Evolutionary conservation across 2,113 vertebrate genomes (phyloP).

Genomic region (Sigmodon hispidus): DNA sequence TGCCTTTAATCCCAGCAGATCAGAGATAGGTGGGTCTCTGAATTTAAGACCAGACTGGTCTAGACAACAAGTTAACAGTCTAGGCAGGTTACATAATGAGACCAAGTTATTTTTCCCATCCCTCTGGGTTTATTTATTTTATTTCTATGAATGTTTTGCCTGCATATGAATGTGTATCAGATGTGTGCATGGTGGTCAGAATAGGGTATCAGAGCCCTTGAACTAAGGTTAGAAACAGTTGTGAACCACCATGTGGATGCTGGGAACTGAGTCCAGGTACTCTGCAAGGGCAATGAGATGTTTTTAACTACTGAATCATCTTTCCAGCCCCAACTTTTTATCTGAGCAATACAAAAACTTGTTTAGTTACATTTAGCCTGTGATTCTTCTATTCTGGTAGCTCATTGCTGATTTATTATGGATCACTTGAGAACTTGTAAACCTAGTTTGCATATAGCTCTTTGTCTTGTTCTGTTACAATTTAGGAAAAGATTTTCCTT

Average conservation of each 20-base stretch:
- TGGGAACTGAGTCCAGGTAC: neutral
- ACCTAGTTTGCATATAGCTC: neutral
- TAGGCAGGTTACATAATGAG: neutral
- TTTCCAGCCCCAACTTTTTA: neutral
- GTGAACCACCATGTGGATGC: neutral
- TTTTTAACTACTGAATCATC: neutral
- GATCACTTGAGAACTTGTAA: slow-evolving; percentile 44
- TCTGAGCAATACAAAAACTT: slow-evolving; percentile 36
- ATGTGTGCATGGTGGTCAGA: neutral
- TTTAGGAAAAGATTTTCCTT: neutral
- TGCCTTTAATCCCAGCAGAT: neutral
- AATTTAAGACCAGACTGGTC: neutral
- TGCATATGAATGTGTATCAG: neutral
- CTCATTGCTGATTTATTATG: slow-evolving; percentile 54
- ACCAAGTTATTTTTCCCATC: neutral
- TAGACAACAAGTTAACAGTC: neutral
- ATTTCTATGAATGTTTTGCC: neutral
- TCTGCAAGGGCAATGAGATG: neutral
- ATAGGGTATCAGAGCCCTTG: neutral
- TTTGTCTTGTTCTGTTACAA: neutral
- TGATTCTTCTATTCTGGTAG: slow-evolving; percentile 4
- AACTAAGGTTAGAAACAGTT: neutral
- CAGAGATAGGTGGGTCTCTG: neutral
- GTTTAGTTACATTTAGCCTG: slow-evolving; percentile 62
- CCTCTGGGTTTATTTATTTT: neutral